Evolutionary conservation across 2,888 invertebrate species (phyloP), one percentile per base, ranked within the genome.

Genomic region (Pachliopta kotzebuea): DNA sequence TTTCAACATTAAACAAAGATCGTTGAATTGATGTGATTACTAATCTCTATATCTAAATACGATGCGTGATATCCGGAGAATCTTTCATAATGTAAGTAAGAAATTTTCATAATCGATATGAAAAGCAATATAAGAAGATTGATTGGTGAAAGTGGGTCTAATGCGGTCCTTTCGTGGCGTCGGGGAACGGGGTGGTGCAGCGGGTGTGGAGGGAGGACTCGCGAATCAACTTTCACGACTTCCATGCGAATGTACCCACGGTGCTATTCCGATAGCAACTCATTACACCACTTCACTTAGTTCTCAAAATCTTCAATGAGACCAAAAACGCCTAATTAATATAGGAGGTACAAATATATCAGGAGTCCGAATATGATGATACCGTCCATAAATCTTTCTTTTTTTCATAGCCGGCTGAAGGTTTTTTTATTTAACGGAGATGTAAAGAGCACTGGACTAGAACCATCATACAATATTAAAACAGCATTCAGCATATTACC

Each of bases 201-300:
- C 42, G 45, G 45, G 1, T 18, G 77, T 77, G 78, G 74, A 72
- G 68, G 69, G 70, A 70, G 18, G 69, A 68, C 74, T 80, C 79
- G 31, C 82, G 81, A 85, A 80, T 82, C 83, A 83, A 88, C 90
- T 89, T 90, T 90, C 89, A 84, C 88, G 78, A 74, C 70, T 73
- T 74, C 72, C 74, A 75, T 77, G 78, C 74, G 67, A 72, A 73
- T 76, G 70, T 69, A 75, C 71, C 74, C n/a, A 72, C 75, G 71
- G 69, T 72, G 69, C 68, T 69, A 69, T 61, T 69, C 79, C 78
- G 80, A 83, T 80, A 71, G 68, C 71, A 70, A 73, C 67, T 71
- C 72, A 74, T 73, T 71, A 73, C n/a, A 69, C 68, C 68, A 67
- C 69, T 67, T 60, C 29, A 70, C 69, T 67, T 74, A 71, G 68